Percentiles rank a stretch among this genome's conserved stretches.
Evolutionary conservation across 2,888 invertebrate species (phyloP).

Genomic region (Boloria selene): DNA sequence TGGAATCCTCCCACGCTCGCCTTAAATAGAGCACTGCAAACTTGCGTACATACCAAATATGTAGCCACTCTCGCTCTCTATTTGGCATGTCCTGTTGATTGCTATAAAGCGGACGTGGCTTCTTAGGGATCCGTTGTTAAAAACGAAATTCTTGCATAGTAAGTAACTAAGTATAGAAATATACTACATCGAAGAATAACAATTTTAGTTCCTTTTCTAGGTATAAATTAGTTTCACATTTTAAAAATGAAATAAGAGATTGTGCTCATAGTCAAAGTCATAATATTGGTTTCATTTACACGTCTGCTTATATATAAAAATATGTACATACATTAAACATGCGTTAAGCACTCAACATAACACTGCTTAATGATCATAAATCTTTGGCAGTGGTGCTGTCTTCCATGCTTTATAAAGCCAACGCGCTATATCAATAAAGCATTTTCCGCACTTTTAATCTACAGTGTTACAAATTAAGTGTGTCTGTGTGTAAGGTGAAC

Average conservation of each 20-base stretch:
- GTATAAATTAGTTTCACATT: no score
- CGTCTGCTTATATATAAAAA: no score
- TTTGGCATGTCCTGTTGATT: constrained; percentile 29
- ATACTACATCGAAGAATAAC: no score
- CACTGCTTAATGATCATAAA: constrained; percentile 5
- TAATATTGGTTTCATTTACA: no score
- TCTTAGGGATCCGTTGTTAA: constrained; percentile 13
- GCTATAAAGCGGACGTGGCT: constrained; percentile 16
- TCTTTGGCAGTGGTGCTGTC: constrained; percentile 1
- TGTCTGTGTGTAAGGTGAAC: constrained; percentile 57
- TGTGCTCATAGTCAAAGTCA: no score
- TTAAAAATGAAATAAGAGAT: no score
- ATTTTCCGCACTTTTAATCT: constrained; percentile 28
- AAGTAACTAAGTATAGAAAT: neutral
- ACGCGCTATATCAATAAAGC: constrained; percentile 12
- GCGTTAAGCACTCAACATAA: neutral
- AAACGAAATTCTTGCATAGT: neutral
- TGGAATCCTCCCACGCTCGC: constrained; percentile 37
- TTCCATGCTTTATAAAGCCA: constrained; percentile 11
- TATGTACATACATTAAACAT: no score
- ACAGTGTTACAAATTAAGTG: constrained; percentile 25
- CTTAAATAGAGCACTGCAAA: constrained; percentile 28
- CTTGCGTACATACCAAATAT: constrained; percentile 20
- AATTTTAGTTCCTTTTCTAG: no score
- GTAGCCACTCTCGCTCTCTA: constrained; percentile 37